phyloP scores from a whole-genome alignment of 2,797 vertebrate genomes.

The Hoplostethus mediterraneus region DNA sequence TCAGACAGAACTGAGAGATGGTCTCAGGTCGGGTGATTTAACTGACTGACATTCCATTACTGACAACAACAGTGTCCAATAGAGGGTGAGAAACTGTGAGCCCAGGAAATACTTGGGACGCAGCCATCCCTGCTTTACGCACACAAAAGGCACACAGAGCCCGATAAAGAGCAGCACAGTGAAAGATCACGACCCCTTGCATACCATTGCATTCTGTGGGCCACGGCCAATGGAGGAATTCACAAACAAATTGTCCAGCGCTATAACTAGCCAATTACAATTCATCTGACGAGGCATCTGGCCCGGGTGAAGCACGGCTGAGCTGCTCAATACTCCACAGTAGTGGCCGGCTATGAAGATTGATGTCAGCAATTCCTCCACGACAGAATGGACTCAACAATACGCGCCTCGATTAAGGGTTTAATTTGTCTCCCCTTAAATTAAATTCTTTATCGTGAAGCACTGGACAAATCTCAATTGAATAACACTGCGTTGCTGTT shows the following conservation, averaged over 20 bases:
- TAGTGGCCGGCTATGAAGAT: slow-evolving; percentile 14
- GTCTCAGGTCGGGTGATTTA: slow-evolving; percentile 52
- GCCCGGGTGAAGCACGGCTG: slow-evolving; percentile 15
- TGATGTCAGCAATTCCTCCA: slow-evolving; percentile 46
- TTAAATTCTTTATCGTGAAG: slow-evolving; percentile 15
- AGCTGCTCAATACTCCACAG: slow-evolving; percentile 32
- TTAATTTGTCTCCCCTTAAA: slow-evolving; percentile 8
- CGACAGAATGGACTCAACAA: slow-evolving; percentile 32
- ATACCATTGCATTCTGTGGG: slow-evolving; percentile 69
- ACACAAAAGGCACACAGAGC: slow-evolving; percentile 1
- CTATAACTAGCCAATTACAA: slow-evolving; percentile 59
- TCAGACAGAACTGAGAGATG: slow-evolving; percentile 56
- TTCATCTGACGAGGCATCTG: slow-evolving; percentile 35
- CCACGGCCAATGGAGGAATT: slow-evolving; percentile 55
- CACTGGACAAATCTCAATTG: background rate
- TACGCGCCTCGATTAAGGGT: slow-evolving; percentile 13
- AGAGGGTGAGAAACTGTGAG: slow-evolving; percentile 24
- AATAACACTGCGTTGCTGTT: background rate
- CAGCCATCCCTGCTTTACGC: slow-evolving; percentile 34
- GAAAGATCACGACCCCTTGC: slow-evolving; percentile 55
- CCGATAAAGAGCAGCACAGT: slow-evolving; percentile 42
- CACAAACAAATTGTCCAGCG: slow-evolving; percentile 49
- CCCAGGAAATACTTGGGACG: slow-evolving; percentile 2
- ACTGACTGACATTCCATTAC: slow-evolving; percentile 45
- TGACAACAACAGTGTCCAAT: slow-evolving; percentile 39